Base-by-base conservation (phyloP, 2,888 invertebrate species). In the Drosophila glabriapex region DNA sequence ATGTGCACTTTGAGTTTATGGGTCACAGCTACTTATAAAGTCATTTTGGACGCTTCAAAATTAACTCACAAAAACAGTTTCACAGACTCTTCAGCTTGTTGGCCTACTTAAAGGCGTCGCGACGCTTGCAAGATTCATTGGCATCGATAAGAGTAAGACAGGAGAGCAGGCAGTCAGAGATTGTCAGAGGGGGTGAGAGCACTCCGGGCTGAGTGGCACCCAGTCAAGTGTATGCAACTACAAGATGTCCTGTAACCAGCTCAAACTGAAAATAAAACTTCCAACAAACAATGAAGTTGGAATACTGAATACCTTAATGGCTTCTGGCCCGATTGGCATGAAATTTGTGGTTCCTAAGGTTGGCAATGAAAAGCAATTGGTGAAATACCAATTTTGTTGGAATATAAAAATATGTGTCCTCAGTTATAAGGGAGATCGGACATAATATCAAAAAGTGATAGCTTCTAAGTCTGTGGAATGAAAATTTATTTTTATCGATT, bases 11-110 rank as follows among this genome's bases (percentile, higher is more conserved):
- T 39, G 55, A 39, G 61, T 63, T 84, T 76, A 89, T 89, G 67
- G 76, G 72, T 68, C 67, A 67, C 90, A 90, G 90, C 87, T 80
- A 82, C 77, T 87, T 87, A 87, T 87, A 82, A 84, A 91, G 89
- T 78, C 90, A 91, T 87, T 90, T 75, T 52, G 65, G 65, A 46
- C 65, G 43, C 65, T 60, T 37, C 35, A 43, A 73, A 83, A 81
- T 83, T 73, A 81, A 73, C 82, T 79, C 73, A 78, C 65, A 63
- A 68, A 74, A 68, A 66, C 70, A 67, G 68, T 69, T 76, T 71
- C 66, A 65, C 39, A 49, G 54, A 29, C 46, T 35, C 19, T 25
- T n/a, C 35, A 16, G 56, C 73, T 46, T 69, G 76, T 54, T 71
- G 83, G 68, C 84, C 86, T 60, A 78, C 66, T 88, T 80, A 55